These are phyloP conservation scores for Eutolmus rufibarbis DNA, from an alignment of 2,888 invertebrate genomes.

Conservation along the genomic window DNA sequence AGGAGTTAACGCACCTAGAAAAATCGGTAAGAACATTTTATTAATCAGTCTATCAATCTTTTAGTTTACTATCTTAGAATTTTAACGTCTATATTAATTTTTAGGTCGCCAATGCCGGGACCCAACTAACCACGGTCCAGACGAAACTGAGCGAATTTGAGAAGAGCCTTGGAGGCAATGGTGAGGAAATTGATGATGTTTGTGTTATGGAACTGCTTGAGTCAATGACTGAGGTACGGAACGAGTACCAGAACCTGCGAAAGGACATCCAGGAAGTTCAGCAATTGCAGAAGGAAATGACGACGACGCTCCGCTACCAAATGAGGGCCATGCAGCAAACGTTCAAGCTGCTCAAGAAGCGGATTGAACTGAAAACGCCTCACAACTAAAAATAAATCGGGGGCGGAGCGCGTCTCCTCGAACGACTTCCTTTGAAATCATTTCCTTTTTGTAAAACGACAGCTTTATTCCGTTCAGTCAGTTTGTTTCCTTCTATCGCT, in stretches of 20 bases:
- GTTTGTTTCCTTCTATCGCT: slow-evolving; percentile 11
- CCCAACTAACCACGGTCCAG: slow-evolving; percentile 75
- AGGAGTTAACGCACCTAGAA: slow-evolving; percentile 33
- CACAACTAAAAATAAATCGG: slow-evolving; percentile 47
- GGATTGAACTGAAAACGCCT: slow-evolving; percentile 67
- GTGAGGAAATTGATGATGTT: slow-evolving; percentile 65
- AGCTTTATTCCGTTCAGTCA: background rate
- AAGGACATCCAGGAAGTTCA: slow-evolving; percentile 82
- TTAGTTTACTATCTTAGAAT: background rate
- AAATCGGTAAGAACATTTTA: slow-evolving; percentile 23
- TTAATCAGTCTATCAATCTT: background rate
- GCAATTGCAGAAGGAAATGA: slow-evolving; percentile 79
- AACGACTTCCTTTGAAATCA: background rate
- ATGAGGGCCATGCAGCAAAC: slow-evolving; percentile 73
- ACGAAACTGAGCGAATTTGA: slow-evolving; percentile 78
- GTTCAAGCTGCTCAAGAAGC: slow-evolving; percentile 75
- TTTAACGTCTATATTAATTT: slow-evolving; percentile 46
- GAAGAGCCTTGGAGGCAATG: slow-evolving; percentile 60
- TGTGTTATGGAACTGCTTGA: slow-evolving; percentile 77
- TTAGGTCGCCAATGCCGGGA: slow-evolving; percentile 77
- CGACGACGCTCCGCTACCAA: slow-evolving; percentile 76
- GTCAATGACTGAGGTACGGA: slow-evolving; percentile 79
- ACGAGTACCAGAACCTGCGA: slow-evolving; percentile 80
- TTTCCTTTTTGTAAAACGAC: background rate
- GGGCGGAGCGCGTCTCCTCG: background rate